Evolutionary conservation across 2,797 vertebrate species (phyloP).

Genomic region (Lithobates sylvaticus): DNA sequence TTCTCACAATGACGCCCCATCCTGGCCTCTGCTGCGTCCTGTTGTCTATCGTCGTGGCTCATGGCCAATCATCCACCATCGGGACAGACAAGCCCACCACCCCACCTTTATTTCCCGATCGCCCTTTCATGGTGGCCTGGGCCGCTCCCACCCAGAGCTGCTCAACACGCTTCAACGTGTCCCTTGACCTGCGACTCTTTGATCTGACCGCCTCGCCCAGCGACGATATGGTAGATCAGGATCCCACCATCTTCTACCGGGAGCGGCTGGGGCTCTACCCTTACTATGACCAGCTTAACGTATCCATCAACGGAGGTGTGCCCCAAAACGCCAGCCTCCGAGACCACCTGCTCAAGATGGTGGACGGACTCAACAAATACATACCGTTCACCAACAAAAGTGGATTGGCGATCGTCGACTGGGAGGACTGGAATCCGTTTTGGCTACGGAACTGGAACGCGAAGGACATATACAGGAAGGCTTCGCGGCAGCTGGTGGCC

Average conservation of each 20-base stretch:
- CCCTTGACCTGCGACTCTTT: conserved; percentile 85
- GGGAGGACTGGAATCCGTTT: conserved; percentile 97
- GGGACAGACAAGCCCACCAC: conserved; percentile 79
- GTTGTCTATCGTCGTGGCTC: neutral
- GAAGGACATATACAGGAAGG: conserved; percentile 87
- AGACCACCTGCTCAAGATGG: conserved; percentile 80
- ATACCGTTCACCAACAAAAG: conserved; percentile 78
- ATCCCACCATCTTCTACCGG: conserved; percentile 94
- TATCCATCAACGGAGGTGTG: conserved; percentile 83
- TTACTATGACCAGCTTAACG: conserved; percentile 68
- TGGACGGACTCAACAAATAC: conserved; percentile 78
- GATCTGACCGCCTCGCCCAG: conserved; percentile 89
- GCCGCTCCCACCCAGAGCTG: conserved; percentile 94
- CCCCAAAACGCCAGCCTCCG: conserved; percentile 87
- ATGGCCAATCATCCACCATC: conserved; percentile 62
- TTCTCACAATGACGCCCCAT: conserved; percentile 4
- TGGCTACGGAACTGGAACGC: conserved; percentile 95
- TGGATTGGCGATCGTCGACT: conserved; percentile 93
- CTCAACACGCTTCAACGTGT: conserved; percentile 81
- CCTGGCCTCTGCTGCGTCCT: conserved; percentile 65
- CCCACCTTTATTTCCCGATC: conserved; percentile 84
- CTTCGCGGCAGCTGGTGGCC: conserved; percentile 79
- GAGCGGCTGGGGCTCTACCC: conserved; percentile 91
- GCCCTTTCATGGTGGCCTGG: conserved; percentile 92
- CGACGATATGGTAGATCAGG: conserved; percentile 89